Base-by-base conservation (phyloP, 2,113 vertebrate species). In the Anarrhichthys ocellatus region DNA sequence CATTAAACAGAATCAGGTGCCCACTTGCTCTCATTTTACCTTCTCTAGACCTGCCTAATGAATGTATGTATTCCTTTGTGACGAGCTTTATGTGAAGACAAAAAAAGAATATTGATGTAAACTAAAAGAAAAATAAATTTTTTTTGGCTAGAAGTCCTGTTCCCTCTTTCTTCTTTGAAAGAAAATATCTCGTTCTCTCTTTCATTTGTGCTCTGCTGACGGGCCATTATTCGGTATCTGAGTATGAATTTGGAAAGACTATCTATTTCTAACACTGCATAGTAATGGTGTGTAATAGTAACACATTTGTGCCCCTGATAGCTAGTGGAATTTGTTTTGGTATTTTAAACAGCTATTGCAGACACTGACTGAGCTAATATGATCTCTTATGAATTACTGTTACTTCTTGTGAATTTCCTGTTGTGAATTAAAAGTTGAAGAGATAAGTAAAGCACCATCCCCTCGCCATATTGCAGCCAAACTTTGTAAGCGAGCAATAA, bases 31-130 rank as follows among this genome's bases (percentile, higher is more conserved):
- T 73, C 34, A 44, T 78, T 72, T 73, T 8, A 73, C 77, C 38
- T 62, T 81, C 29, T 69, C 65, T 73, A 72, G 29, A 90, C 78
- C 80, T 87, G 40, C 81, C 36, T 82, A 79, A 70, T 91, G 93
- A 94, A 94, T 94, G 91, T 91, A 91, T 61, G 70, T 86, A 61
- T 74, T 75, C 78, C 80, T 92, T 85, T 88, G 83, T 91, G 78
- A 86, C 63, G 2, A 89, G 87, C 87, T 93, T 93, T 91, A 75
- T 90, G 85, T 88, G 70, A 78, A 84, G 27, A 81, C 36, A 76
- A 82, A 73, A 78, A 77, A 73, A 78, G 8, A 72, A 76, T 62
- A 82, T 56, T 73, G 46, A 82, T 79, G 46, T 18, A 59, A 85
- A 80, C 24, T 78, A 54, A 68, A 83, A 81, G 38, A 6, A 84